These are phyloP conservation scores for Apamea monoglypha DNA, from an alignment of 2,888 invertebrate genomes.

Conservation along the genomic window DNA sequence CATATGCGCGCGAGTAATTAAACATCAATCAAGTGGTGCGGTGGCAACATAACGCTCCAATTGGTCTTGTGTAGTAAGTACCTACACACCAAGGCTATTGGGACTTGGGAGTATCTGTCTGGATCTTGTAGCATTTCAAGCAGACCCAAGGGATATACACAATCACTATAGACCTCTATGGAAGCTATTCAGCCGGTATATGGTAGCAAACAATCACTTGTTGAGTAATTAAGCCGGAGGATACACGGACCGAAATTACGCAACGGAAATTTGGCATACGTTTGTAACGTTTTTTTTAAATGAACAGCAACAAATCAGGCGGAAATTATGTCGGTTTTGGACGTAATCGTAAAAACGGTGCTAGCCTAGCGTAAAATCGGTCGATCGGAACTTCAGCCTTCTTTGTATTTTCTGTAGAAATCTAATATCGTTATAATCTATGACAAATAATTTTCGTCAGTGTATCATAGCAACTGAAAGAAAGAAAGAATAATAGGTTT, in stretches of 20 bases:
- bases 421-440: neutral
- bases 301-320: neutral
- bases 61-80: constrained; percentile 22
- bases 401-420: neutral
- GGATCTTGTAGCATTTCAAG: constrained; percentile 32
- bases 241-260: neutral
- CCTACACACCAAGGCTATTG: constrained; percentile 16
- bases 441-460: neutral
- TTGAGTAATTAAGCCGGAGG: constrained; percentile 29
- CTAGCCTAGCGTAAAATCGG: neutral
- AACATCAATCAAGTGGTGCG: constrained; percentile 57
- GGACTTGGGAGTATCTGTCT: constrained; percentile 21
- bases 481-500: neutral
- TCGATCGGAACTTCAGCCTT: neutral
- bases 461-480: neutral
- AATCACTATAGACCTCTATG: neutral
- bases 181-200: neutral
- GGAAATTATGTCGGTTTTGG: neutral
- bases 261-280: neutral
- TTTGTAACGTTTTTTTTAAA: neutral
- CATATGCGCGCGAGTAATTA: constrained; percentile 55
- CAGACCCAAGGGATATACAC: constrained; percentile 22
- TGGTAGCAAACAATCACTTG: constrained; percentile 19
- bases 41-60: constrained; percentile 35
- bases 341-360: neutral